These are phyloP conservation scores for Spea bombifrons DNA, from an alignment of 2,113 vertebrate genomes.

Conservation along the genomic window DNA sequence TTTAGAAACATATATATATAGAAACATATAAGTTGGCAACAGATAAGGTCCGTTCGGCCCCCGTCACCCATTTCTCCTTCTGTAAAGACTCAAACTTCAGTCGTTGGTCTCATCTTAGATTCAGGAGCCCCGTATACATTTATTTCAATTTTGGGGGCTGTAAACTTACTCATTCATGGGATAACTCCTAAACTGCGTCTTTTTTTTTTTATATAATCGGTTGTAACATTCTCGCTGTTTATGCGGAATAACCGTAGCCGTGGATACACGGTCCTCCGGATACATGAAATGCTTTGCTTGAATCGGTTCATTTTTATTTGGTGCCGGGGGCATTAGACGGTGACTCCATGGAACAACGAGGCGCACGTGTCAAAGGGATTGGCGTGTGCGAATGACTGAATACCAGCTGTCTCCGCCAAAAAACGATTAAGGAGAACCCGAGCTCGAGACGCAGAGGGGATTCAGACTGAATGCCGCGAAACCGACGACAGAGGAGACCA, in stretches of 20 bases:
- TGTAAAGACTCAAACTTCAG: too few relatives aligned
- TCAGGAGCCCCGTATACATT: too few relatives aligned
- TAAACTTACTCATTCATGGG: too few relatives aligned
- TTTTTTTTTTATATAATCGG: too few relatives aligned
- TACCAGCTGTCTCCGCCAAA: conserved; percentile 31
- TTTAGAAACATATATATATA: too few relatives aligned
- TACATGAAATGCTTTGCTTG: not conserved
- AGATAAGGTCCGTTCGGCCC: too few relatives aligned
- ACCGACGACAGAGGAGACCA: conserved; percentile 26
- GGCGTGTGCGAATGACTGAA: conserved; percentile 35
- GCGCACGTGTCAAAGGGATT: conserved; percentile 15
- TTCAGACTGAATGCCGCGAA: conserved; percentile 35
- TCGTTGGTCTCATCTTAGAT: too few relatives aligned
- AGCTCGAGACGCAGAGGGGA: conserved; percentile 25
- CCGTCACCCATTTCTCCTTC: too few relatives aligned
- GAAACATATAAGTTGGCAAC: too few relatives aligned
- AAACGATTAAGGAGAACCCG: conserved; percentile 38
- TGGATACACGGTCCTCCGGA: not conserved
- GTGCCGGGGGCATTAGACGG: not conserved
- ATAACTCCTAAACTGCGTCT: too few relatives aligned
- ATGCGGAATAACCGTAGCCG: not conserved
- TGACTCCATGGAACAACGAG: conserved; percentile 18
- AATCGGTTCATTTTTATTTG: not conserved
- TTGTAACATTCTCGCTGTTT: not conserved
- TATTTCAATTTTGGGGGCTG: too few relatives aligned